Evolutionary conservation across 2,888 invertebrate species (phyloP).

Genomic region (Thysanoteuthis rhombus): DNA sequence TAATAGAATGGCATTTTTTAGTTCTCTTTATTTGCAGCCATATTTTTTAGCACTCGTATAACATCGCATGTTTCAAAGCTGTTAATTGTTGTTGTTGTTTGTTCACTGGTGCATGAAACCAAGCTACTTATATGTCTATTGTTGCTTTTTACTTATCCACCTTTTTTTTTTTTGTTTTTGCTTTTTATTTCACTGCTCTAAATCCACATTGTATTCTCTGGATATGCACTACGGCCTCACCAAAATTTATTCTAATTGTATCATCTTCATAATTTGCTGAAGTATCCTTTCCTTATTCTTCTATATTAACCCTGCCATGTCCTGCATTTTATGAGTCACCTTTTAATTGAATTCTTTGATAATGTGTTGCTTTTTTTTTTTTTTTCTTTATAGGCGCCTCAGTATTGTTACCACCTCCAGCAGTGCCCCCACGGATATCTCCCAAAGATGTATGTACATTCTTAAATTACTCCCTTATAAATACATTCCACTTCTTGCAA

Average conservation of each 20-base stretch:
- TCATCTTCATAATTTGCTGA: not conserved
- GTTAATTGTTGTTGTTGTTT: not conserved
- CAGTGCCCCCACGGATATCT: slow-evolving; percentile 78
- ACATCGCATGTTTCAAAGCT: not conserved
- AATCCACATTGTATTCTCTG: not conserved
- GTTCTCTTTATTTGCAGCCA: not conserved
- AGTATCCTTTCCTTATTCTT: not conserved
- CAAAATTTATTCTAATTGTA: not conserved
- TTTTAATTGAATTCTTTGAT: not conserved
- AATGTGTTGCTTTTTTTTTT: slow-evolving; percentile 1
- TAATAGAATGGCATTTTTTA: not conserved
- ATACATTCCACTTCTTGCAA: not conserved
- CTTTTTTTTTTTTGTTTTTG: not conserved
- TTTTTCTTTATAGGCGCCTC: slow-evolving; percentile 28
- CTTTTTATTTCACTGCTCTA: not conserved
- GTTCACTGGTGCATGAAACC: not conserved
- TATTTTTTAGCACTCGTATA: not conserved
- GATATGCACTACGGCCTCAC: not conserved
- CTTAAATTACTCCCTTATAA: not conserved
- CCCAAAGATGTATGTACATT: slow-evolving; percentile 70
- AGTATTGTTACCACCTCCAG: slow-evolving; percentile 73
- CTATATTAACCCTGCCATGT: not conserved
- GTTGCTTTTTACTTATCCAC: not conserved
- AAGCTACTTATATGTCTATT: not conserved
- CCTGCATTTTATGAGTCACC: not conserved